These are phyloP conservation scores for Deroptyus accipitrinus DNA, from an alignment of 2,113 vertebrate genomes.

Conservation along the genomic window DNA sequence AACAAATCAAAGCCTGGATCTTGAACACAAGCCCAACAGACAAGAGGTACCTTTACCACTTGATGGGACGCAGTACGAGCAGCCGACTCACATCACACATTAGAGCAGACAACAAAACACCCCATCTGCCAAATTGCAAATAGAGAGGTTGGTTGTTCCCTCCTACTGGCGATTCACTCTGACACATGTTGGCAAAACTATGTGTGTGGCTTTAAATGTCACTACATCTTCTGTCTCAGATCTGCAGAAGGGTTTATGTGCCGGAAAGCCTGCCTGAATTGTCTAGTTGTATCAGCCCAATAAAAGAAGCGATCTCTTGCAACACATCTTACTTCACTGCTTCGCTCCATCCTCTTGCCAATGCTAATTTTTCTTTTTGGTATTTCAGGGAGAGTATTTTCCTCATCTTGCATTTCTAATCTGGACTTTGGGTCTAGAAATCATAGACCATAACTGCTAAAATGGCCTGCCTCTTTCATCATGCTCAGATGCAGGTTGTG, in stretches of 20 bases:
- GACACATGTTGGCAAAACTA: neutral
- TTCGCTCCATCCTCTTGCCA: neutral
- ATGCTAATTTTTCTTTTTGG: neutral
- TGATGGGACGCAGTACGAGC: neutral
- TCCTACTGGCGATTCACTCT: neutral
- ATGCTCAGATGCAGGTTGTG: neutral
- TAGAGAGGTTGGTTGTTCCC: neutral
- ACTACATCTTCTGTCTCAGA: neutral
- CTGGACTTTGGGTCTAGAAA: neutral
- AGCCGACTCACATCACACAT: neutral
- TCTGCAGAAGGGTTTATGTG: neutral
- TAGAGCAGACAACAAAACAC: neutral
- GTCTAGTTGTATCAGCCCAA: neutral
- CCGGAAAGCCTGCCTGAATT: neutral
- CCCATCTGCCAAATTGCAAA: constrained; percentile 14
- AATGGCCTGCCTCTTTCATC: neutral
- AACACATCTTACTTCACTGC: neutral
- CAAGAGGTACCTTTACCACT: neutral
- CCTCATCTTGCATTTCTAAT: neutral
- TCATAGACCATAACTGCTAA: neutral
- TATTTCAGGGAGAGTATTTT: neutral
- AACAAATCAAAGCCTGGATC: neutral
- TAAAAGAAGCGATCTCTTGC: neutral
- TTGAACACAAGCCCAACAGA: neutral
- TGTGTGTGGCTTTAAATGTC: neutral